These are phyloP conservation scores for Brachionus paranguensis DNA, from an alignment of 1,140 invertebrate genomes.

Conservation along the genomic window DNA sequence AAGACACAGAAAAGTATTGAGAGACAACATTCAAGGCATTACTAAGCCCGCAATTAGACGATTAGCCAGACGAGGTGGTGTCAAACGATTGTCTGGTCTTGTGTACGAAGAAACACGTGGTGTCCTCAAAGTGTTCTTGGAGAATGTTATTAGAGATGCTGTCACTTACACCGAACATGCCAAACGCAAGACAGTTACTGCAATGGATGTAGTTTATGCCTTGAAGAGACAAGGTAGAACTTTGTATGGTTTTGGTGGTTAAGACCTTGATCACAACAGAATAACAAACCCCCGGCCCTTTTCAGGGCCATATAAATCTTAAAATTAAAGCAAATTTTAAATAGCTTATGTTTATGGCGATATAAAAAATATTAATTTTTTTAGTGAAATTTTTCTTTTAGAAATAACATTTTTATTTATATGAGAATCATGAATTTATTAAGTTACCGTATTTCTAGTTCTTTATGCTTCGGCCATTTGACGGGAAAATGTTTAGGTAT, in stretches of 20 bases:
- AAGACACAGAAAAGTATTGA: conserved; percentile 54
- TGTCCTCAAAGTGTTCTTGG: conserved; percentile 38
- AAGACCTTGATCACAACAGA: neutral
- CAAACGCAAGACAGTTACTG: conserved; percentile 37
- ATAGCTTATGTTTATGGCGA: no score
- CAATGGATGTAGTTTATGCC: conserved; percentile 40
- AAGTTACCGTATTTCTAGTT: no score
- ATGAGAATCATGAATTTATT: no score
- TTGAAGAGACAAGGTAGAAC: conserved; percentile 63
- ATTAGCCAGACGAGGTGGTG: conserved; percentile 67
- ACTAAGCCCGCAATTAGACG: conserved; percentile 65
- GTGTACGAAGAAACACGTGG: conserved; percentile 36
- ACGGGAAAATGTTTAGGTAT: no score
- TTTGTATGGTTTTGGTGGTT: conserved; percentile 44
- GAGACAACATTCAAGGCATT: conserved; percentile 71
- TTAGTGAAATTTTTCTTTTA: no score
- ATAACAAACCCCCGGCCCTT: neutral
- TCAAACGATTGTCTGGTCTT: conserved; percentile 69
- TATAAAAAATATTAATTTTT: no score
- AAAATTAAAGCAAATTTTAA: neutral
- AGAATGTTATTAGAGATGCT: conserved; percentile 39
- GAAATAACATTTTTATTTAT: no score
- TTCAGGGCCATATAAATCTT: conserved; percentile 12
- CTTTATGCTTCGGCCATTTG: no score
- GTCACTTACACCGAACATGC: conserved; percentile 70